phyloP scores from a whole-genome alignment of 2,888 invertebrate genomes.

The Lordiphosa andalusiaca region DNA sequence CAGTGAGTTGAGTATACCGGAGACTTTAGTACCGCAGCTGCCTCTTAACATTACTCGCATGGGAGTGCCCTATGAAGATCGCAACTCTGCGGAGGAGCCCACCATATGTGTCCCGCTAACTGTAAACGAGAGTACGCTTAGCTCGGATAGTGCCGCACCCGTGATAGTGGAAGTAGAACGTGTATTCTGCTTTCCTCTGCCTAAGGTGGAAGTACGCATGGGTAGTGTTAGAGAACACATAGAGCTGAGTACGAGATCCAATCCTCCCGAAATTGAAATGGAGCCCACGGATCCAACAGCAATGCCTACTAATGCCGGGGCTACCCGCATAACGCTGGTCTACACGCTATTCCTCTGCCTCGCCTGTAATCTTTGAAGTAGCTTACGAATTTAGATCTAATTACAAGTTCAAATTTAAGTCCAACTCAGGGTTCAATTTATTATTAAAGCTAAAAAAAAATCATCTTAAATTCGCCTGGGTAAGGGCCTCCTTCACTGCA shows the following conservation, averaged over 20 bases:
- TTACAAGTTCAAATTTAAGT: conserved; percentile 24
- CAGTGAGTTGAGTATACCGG: conserved; percentile 64
- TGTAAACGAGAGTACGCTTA: conserved; percentile 57
- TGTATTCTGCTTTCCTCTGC: conserved; percentile 73
- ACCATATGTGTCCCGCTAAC: conserved; percentile 73
- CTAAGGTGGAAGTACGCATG: conserved; percentile 58
- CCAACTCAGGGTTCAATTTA: conserved; percentile 58
- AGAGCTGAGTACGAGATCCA: conserved; percentile 20
- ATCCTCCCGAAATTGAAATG: conserved; percentile 10
- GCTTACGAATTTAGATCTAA: conserved; percentile 20
- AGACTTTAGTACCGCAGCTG: conserved; percentile 51
- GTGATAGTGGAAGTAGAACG: conserved; percentile 66
- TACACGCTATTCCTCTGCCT: conserved; percentile 23
- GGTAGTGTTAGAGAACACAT: conserved; percentile 33
- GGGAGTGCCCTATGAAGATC: conserved; percentile 69
- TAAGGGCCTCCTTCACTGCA: conserved; percentile 26
- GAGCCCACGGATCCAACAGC: conserved; percentile 26
- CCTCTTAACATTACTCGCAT: conserved; percentile 72
- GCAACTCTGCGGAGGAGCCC: conserved; percentile 67
- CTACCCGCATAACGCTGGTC: neutral
- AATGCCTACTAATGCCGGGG: conserved; percentile 14
- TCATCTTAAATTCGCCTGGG: neutral
- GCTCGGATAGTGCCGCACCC: conserved; percentile 43
- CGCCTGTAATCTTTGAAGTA: conserved; percentile 23
- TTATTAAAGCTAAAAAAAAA: conserved; percentile 37